Evolutionary conservation across 2,888 invertebrate species (phyloP), one percentile per base, ranked within the genome.

Genomic region (Drosophila anomalata): DNA sequence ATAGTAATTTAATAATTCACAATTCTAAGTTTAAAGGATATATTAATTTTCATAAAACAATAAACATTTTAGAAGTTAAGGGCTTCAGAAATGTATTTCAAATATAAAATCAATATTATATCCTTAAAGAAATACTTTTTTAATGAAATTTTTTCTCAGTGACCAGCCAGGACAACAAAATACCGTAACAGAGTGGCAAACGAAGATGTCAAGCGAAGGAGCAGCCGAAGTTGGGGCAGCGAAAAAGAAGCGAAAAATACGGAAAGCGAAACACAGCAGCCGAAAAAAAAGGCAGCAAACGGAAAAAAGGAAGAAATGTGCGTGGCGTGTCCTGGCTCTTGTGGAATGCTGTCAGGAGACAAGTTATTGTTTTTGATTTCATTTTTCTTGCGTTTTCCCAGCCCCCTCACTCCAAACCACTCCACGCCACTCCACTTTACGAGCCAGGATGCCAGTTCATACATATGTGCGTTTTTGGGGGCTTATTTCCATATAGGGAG

Each of bases 321-420:
- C 75, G 79, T 73, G 72, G 84, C 56, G 70, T 72, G 71, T 71
- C 59, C 60, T 56, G 77, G 70, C 70, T 86, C 79, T 86, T 82
- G 79, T 82, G 82, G 82, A 83, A 83, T 83, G 82, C 82, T 75
- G 82, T 87, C 82, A 81, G 82, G 82, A 83, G 82, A 83, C 88
- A 88, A 85, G 88, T 84, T 85, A 85, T 88, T 85, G 84, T 85
- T 85, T 87, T 87, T 88, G 88, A 88, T 85, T 88, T 85, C 87
- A 88, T 88, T 85, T 88, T 88, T 88, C 81, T 84, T 78, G 72
- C 73, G 72, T 50, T 66, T 73, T 55, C 41, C 58, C 63, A 54
- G 61, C 24, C 62, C 4, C 58, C 56, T 22, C 33, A 31, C 46
- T 58, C 22, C 22, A 24, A 24, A 24, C 22, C 68, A 56, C 73